Evolutionary conservation across 2,113 vertebrate species (phyloP), one percentile per base, ranked within the genome.

Genomic region (Neotoma lepida): DNA sequence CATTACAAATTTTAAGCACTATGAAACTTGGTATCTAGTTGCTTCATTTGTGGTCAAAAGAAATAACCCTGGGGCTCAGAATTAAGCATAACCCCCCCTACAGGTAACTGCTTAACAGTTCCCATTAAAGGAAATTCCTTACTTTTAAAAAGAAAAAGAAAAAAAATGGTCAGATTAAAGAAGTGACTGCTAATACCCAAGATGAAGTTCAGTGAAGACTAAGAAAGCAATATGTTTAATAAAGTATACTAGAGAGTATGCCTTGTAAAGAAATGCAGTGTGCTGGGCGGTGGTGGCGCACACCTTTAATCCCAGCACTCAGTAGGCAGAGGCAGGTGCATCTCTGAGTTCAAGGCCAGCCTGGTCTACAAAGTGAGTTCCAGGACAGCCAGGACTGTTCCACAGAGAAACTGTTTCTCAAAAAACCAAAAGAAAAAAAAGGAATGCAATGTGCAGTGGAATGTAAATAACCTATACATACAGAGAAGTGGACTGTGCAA

Each of bases 41-140:
- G 76, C 6, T 86, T 90, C 81, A 80, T 81, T 82, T 88, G 30
- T 77, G 88, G 70, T 46, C 89, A 58, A 93, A 82, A 94, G 63
- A 63, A 93, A 91, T 9, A 56, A 93, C 33, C 13, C 70, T 68
- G 7, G 13, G 88, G 54, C 61, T 82, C 22, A n/a, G 5, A 39
- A 35, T 64, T 8, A 78, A 74, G 46, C 22, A 20, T 10, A 84
- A 73, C 20, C 66, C 70, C 26, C 20, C 33, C 68, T n/a, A 26
- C 0, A 74, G 66, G 44, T 61, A 51, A 46, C 9, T 74, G 73
- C 78, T 56, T 66, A 80, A 78, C 46, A 77, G 64, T 73, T 82
- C 64, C 70, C 46, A 87, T 58, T 39, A 20, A 85, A 88, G 30
- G n/a, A 86, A 95, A 91, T 73, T 22, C 33, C 82, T 68, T 54